Percentiles rank a stretch among this genome's conserved stretches.
Evolutionary conservation across 2,113 vertebrate genomes (phyloP).

Genomic region (Syrmaticus mikado): DNA sequence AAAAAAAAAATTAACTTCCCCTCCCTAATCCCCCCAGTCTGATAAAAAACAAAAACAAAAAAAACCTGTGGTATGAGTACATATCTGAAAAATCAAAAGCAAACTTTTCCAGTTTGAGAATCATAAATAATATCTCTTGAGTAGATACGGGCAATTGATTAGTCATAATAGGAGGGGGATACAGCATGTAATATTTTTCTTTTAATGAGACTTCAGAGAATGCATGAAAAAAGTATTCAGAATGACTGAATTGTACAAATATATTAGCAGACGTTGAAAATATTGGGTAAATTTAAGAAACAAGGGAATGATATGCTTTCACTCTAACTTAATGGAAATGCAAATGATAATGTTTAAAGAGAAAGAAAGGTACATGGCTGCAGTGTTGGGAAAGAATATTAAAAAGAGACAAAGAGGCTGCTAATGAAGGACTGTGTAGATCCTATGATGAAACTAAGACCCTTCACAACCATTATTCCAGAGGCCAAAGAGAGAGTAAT

Average conservation of each 20-base stretch:
- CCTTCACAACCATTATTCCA: slow-evolving; percentile 9
- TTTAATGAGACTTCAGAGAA: slow-evolving; percentile 40
- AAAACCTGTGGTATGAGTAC: neutral
- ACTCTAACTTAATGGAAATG: slow-evolving; percentile 43
- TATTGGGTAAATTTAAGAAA: slow-evolving; percentile 36
- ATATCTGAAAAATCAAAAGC: neutral
- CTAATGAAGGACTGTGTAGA: slow-evolving; percentile 19
- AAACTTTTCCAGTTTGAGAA: slow-evolving; percentile 6
- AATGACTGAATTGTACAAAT: slow-evolving; percentile 44
- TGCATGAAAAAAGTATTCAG: slow-evolving; percentile 13
- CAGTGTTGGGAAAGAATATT: neutral
- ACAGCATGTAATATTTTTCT: neutral
- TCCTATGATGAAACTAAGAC: slow-evolving; percentile 16
- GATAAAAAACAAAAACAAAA: neutral
- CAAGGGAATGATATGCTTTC: slow-evolving; percentile 33
- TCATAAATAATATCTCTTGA: slow-evolving; percentile 14
- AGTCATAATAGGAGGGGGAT: neutral
- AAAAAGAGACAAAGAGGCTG: slow-evolving; percentile 38
- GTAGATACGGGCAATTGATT: slow-evolving; percentile 26
- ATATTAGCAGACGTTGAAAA: slow-evolving; percentile 41
- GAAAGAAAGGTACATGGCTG: slow-evolving; percentile 9
- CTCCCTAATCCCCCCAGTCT: neutral
- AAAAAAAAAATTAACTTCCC: neutral
- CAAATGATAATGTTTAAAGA: slow-evolving; percentile 27
- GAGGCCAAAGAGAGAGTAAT: slow-evolving; percentile 16